A percentile compares a stretch with the other conserved stretches of the same genome.
phyloP scores from a whole-genome alignment of 2,888 invertebrate genomes.

The Tanypteryx hageni region DNA sequence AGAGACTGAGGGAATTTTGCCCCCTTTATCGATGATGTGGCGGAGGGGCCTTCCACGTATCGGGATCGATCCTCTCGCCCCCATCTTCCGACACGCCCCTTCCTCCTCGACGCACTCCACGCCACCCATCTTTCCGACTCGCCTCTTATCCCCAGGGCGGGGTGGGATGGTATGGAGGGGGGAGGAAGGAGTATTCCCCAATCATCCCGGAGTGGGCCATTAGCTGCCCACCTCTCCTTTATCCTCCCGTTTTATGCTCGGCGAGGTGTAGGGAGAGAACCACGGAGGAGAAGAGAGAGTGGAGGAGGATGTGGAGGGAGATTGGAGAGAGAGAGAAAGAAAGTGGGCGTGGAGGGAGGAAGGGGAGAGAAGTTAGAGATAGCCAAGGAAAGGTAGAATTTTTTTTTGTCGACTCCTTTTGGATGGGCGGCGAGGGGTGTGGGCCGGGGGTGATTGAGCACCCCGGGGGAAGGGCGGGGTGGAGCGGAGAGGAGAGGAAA shows the following conservation, averaged over 20 bases:
- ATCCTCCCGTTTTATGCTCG: conserved; percentile 44
- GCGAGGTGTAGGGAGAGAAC: neutral
- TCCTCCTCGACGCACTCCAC: neutral
- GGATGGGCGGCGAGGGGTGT: neutral
- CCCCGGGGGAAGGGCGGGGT: neutral
- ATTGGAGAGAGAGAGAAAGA: neutral
- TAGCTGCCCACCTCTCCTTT: conserved; percentile 12
- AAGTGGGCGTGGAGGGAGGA: neutral
- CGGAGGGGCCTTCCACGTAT: no score
- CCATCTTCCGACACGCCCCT: neutral
- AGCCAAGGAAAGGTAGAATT: neutral
- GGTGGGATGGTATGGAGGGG: neutral
- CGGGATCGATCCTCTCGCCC: neutral
- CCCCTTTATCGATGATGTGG: no score
- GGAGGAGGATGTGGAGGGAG: neutral
- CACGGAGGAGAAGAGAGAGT: neutral
- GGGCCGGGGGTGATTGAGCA: neutral
- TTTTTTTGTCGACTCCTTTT: no score
- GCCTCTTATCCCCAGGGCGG: neutral
- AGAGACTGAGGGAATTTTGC: no score
- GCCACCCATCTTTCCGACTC: no score
- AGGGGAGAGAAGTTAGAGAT: neutral
- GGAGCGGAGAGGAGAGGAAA: neutral
- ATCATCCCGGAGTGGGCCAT: conserved; percentile 46
- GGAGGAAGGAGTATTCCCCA: conserved; percentile 19